Evolutionary conservation across 92 coral and sea anemone genomes (phyloP), one percentile per base, ranked within the genome.

Genomic region (Siderastrea siderea): DNA sequence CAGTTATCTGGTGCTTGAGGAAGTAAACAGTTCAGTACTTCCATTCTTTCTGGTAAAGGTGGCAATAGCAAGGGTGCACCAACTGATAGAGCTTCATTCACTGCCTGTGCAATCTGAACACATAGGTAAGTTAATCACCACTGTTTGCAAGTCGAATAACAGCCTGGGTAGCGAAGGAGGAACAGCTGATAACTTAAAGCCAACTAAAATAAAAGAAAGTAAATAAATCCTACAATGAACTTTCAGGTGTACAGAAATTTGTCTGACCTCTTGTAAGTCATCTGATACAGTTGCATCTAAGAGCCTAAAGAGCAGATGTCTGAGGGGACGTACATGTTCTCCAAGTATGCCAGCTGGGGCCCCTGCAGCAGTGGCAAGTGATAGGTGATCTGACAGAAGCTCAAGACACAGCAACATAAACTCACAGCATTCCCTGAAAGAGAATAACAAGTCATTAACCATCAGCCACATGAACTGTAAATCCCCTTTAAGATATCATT

Each of bases 21-120:
- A 61, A 95, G 87, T 4, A 95, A 85, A 26, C 91, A 90, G 51
- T 95, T 96, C 62, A 95, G 82, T 1, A 95, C 92, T 74, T 95
- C 98, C 98, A 95, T 95, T 84, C 94, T 86, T 85, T 95, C 98
- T 8, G 96, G 98, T 71, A 95, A 70, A 12, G 98, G 98, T 17
- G 98, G 98, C 16, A 95, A 84, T 54, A 95, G 87, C 15, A 95
- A 90, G 14, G 98, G 88, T 53, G 98, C 98, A 68, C 98, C 96
- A 83, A 90, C 98, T 70, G 98, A 93, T 6, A 95, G 87, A 52
- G 98, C 94, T 77, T 95, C 98, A 72, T 93, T 93, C 15, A 95
- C 96, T 54, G 95, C 98, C 96, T 95, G 52, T 38, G 47, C 73
- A 65, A 75, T 58, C 80, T 26, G 68, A 78, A 55, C 26, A 26